Evolutionary conservation across 2,888 invertebrate species (phyloP), one percentile per base, ranked within the genome.

Genomic region (Caenorhabditis sinica): DNA sequence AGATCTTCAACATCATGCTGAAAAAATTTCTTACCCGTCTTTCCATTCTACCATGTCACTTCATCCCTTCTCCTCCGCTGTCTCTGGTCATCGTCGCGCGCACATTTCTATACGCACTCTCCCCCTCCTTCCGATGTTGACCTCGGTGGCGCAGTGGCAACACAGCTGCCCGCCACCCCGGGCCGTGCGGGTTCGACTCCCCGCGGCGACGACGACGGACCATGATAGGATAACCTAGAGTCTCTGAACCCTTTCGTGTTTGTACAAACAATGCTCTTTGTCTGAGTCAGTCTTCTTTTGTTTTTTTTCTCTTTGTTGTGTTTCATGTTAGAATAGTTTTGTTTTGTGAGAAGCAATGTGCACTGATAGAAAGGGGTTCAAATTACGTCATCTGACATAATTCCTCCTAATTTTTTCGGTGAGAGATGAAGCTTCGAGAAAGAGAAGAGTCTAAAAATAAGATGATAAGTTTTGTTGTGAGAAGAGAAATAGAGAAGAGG

Each of bases 171-270:
- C 40, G 66, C 51, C 56, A 60, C 56, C 5, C 58, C 45, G 28
- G 8, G 17, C 25, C 20, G 6, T 40, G 33, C 30, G 53, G 53
- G 77, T 77, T 77, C 69, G 69, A 61, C 28, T 56, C 56, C 40
- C 20, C 66, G 58, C 43, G 49, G 28, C 15, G 58, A 8, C 36
- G 58, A 8, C 36, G 30, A 40, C 60, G 36, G 81, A 80, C 80
- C 40, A 69, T 81, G 81, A 81, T 74, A 73, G 68, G 74, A 74
- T 74, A 73, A 36, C 68, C 81, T 81, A 81, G 81, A 81, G 81
- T 81, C 81, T 81, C 81, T 81, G 81, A 81, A 81, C 81, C 81
- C 49, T 74, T 81, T 81, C 81, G 81, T 81, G 81, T 81, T 81
- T 81, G 81, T 11, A 81, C 30, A 81, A 81, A 68, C 81, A 81